These are phyloP conservation scores for Xerus rutilus DNA, from an alignment of 2,797 vertebrate species.

Conservation along the genomic window DNA sequence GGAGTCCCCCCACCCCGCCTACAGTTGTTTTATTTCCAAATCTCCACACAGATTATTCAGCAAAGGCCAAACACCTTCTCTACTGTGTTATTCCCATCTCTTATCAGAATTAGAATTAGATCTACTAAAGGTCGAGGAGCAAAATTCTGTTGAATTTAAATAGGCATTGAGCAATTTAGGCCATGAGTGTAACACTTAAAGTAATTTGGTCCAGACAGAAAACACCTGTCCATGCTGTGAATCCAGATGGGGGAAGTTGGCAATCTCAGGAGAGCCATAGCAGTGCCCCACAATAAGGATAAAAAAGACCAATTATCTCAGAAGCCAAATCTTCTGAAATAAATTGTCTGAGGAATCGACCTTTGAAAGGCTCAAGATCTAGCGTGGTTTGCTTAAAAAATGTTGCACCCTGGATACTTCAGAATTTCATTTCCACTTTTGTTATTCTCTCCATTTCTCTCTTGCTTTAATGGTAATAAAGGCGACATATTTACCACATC, in stretches of 20 bases:
- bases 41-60: slow-evolving; percentile 16
- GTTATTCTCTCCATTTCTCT: slow-evolving; percentile 4
- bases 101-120: slow-evolving; percentile 68
- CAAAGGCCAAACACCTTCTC: slow-evolving; percentile 47
- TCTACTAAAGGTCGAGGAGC: slow-evolving; percentile 46
- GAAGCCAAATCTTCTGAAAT: slow-evolving; percentile 74
- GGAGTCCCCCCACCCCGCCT: neutral
- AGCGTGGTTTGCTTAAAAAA: slow-evolving; percentile 64
- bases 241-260: slow-evolving; percentile 63
- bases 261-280: slow-evolving; percentile 56
- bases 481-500: slow-evolving; percentile 57
- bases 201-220: slow-evolving; percentile 74
- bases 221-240: slow-evolving; percentile 74
- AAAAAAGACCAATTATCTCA: slow-evolving; percentile 76
- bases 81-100: slow-evolving; percentile 34
- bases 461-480: slow-evolving; percentile 55
- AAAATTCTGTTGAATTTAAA: slow-evolving; percentile 76
- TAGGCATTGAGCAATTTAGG: slow-evolving; percentile 64
- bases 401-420: slow-evolving; percentile 38
- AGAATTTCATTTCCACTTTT: slow-evolving; percentile 71
- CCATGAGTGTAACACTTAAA: slow-evolving; percentile 64
- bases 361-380: slow-evolving; percentile 68
- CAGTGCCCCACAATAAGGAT: slow-evolving; percentile 34
- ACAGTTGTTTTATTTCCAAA: neutral
- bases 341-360: slow-evolving; percentile 69